Evolutionary conservation across 2,888 invertebrate genomes (phyloP), one percentile per base, ranked within the genome.

Genomic region (Lepidonotus clava): DNA sequence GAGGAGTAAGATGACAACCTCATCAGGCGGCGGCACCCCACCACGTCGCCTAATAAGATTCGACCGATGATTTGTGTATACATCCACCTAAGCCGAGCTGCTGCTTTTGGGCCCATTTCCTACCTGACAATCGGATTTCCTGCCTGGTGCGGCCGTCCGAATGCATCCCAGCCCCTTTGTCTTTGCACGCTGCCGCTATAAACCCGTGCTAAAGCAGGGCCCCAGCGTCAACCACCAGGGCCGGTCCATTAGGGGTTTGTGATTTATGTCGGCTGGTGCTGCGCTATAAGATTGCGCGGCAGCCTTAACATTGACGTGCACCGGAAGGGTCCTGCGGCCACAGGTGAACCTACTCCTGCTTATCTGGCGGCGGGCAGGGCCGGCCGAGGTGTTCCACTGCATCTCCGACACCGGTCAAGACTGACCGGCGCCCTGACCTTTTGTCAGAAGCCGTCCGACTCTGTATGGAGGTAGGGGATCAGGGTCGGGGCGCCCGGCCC

Each of bases 121-220:
- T n/a, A n/a, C n/a, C n/a, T n/a, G n/a, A n/a, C 71, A 71, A 71
- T 71, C 71, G 71, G 71, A 71, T 71, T 71, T 71, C 71, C 71
- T 34, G 34, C 38, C 36, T 5, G 14, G 71, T 36, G 38, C 36
- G 36, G 71, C 34, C 71, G 71, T 38, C 71, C 34, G n/a, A 71
- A 71, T 38, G 71, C 71, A 71, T 71, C 71, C 18, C 21, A 38
- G 71, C 38, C 71, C 71, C 38, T 71, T 71, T 71, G 71, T 71
- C 71, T 71, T 38, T 38, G 71, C 21, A 71, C 38, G 24, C 46
- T n/a, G 46, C 8, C 8, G 46, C 46, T 46, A 18, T 8, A 46
- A 46, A 8, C 46, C 46, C 18, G 46, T 8, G 18, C 8, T 18
- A 46, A 18, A 8, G 8, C 18, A 11, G 46, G 46, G 8, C 18